Evolutionary conservation across 37 sponge, comb jelly and placozoan genomes (phyloP), one percentile per base, ranked within the genome.

Genomic region (Tethya wilhelma): DNA sequence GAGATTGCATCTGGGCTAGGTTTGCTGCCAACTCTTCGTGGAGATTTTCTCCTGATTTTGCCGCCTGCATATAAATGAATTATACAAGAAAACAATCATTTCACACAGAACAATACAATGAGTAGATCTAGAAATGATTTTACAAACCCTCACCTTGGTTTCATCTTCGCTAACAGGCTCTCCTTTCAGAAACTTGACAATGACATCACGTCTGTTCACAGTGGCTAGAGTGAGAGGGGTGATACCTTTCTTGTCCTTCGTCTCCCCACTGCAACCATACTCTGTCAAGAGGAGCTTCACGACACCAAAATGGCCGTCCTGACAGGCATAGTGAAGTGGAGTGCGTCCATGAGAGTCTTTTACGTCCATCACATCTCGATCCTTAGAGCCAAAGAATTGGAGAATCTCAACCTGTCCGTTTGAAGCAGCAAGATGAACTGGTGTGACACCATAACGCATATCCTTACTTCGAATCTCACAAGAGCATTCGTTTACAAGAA

Each of bases 271-370:
- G 20, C 74, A 70, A 0, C 55, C 45, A 29, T 44, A 41, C 28
- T 77, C 63, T 46, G 38, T 44, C n/a, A 73, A 31, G 34, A 84
- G 76, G n/a, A 49, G n/a, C 71, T 73, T 84, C 17, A 79, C 80
- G 1, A 85, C 74, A 5, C 88, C 87, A 31, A 79, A 7, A 63
- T 91, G 81, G 0, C 91, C 91, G 36, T 88, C 78, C 30, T 75
- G 73, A 38, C 89, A 88, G 19, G 91, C 91, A 46, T 65, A 69
- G 73, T 95, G 91, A 9, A 95, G 79, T 17, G 91, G 89, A 14
- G 78, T 79, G 12, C 79, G 83, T 2, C 77, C 69, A 38, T 94
- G 78, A 45, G 37, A 43, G 56, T 87, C 87, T 39, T 75, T 64
- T 34, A 49, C 28, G n/a, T 84, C 77, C 43, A 71, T 11, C 2